Base-by-base conservation (phyloP, 1,140 invertebrate genomes). In the Drosophila nikananu region DNA sequence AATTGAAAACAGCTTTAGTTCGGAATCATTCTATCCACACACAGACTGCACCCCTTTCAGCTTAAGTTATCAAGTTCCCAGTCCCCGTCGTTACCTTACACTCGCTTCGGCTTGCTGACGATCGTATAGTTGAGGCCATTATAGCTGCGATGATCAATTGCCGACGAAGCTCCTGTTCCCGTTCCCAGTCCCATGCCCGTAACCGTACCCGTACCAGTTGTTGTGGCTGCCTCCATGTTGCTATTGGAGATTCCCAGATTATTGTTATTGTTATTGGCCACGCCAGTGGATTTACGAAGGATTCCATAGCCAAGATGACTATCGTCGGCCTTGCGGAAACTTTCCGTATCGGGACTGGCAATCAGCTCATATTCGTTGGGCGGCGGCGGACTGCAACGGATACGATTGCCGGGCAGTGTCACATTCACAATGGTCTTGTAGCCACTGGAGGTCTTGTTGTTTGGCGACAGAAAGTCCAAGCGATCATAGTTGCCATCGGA, bases 71-170 rank as follows among this genome's bases (percentile, higher is more conserved):
- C 35, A 37, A 37, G n/a, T 9, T 17, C 15, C 25, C 49, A n/a
- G 19, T 35, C 19, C 13, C 19, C 51, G 27, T 57, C 9, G 10
- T 32, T 30, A 25, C 21, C 42, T 66, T 39, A 65, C 58, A 83
- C 65, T 55, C 66, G 51, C 58, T 97, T 97, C 92, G 96, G 95
- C 92, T 97, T 97, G 80, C 96, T 96, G 46, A 97, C 95, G 81
- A 97, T 95, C 49, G 96, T 96, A 93, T 97, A 97, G 84, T 96
- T 95, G 57, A 95, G 95, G 59, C 96, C 95, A 93, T 97, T 97
- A 72, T 95, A 96, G 81, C 95, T 95, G 81, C 95, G 95, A 86
- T 96, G 96, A 80, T 95, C 94, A 93, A 59, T 37, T 41, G 62
- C 41, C n/a, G 62, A 30, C 39, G 54, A 10, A 0, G 23, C 41